Evolutionary conservation across 2,888 invertebrate genomes (phyloP).

Genomic region (Apoda limacodes): DNA sequence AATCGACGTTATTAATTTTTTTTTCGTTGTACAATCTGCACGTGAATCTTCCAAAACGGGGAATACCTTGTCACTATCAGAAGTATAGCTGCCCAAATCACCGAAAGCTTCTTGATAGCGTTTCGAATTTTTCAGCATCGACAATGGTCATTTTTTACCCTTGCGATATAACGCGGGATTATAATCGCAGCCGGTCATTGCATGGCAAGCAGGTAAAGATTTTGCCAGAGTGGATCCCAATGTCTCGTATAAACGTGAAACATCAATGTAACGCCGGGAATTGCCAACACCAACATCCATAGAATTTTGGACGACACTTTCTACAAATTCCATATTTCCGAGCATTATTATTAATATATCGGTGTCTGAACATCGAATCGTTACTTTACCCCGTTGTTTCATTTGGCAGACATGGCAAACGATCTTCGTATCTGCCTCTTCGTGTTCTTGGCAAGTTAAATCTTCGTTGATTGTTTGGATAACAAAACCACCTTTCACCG

Average conservation of each 20-base stretch:
- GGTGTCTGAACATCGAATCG: constrained; percentile 18
- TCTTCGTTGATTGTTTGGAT: constrained; percentile 11
- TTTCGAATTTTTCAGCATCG: constrained; percentile 5
- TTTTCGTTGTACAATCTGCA: constrained; percentile 1
- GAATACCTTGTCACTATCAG: not conserved
- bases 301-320: constrained; percentile 5
- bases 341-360: constrained; percentile 24
- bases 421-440: constrained; percentile 22
- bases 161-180: constrained; percentile 19
- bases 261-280: constrained; percentile 3
- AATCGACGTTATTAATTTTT: constrained; percentile 1
- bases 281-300: constrained; percentile 11
- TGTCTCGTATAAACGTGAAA: constrained; percentile 3
- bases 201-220: constrained; percentile 5
- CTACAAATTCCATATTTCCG: constrained; percentile 14
- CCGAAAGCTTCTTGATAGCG: constrained; percentile 1
- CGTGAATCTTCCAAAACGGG: constrained; percentile 2
- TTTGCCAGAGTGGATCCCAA: constrained; percentile 1
- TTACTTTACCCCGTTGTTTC: constrained; percentile 9
- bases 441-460: constrained; percentile 19
- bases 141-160: constrained; percentile 16
- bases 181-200: constrained; percentile 15
- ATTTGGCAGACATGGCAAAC: constrained; percentile 15
- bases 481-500: constrained; percentile 13
- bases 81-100: constrained; percentile 4